Conservation (phyloP, 2,113 vertebrate species). For the Catharus fuscescens region DNA sequence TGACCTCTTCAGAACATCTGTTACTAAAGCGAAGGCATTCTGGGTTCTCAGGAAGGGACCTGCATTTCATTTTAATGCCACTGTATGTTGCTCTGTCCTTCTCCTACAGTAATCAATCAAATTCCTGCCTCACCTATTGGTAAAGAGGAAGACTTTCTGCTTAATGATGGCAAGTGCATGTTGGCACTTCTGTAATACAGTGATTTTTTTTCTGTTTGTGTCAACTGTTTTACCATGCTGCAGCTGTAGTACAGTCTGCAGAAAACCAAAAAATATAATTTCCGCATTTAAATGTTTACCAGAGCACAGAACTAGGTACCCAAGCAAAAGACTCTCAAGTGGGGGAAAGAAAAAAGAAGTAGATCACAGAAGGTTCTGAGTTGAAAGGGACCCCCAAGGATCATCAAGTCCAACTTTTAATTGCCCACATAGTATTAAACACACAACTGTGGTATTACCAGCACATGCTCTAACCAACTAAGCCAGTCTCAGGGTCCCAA, state of each 20-base stretch:
- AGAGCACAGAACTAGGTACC: neutral
- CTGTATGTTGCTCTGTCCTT: neutral
- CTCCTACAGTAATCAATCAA: neutral
- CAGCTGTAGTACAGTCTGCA: neutral
- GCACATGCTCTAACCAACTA: too few species aligned
- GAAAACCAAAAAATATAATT: constrained; percentile 11
- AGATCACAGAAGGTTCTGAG: neutral
- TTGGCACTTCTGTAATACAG: neutral
- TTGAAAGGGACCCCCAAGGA: neutral
- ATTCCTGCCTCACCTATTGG: constrained; percentile 18
- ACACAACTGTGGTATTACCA: neutral
- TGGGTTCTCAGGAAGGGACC: neutral
- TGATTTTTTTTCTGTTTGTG: neutral
- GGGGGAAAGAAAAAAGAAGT: neutral
- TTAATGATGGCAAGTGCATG: neutral
- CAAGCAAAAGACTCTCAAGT: neutral
- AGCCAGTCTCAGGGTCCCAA: neutral
- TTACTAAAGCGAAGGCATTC: constrained; percentile 14
- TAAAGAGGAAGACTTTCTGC: constrained; percentile 9
- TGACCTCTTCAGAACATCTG: neutral
- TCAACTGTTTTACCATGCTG: constrained; percentile 1
- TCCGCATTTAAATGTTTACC: neutral
- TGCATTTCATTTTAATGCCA: constrained; percentile 39
- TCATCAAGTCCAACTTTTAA: neutral
- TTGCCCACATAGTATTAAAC: neutral